Evolutionary conservation across 2,888 invertebrate species (phyloP), one percentile per base, ranked within the genome.

Genomic region (Hydrotaea cyrtoneurina): DNA sequence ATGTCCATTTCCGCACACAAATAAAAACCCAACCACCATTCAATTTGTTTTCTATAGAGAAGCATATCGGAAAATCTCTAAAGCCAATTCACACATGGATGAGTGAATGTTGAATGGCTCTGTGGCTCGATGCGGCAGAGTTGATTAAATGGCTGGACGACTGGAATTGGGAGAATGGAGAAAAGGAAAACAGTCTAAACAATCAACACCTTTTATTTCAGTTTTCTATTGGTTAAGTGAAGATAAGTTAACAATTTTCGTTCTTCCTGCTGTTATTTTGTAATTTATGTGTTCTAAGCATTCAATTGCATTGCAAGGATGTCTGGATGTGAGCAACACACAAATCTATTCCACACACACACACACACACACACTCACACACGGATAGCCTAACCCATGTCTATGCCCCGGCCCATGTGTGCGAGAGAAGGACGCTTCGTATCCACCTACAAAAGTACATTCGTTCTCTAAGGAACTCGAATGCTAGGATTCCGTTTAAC

Each of bases 221-320:
- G 39, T 55, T 64, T 80, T 46, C 46, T 69, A 80, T 79, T 80
- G 79, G 77, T 82, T 79, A 82, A 85, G 85, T 85, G 85, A 82
- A 85, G 85, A 85, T 85, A 85, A 85, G 77, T 85, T 85, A 85
- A 85, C 85, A 85, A 80, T 85, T 85, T 85, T 85, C 82, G 69
- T 82, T 82, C 69, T 85, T 85, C 85, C 85, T 85, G 82, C 82
- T 77, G 74, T 79, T 82, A 77, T 79, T 85, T 82, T 77, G 77
- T 82, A 85, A 85, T 85, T 85, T 85, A 85, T 85, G 79, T 82
- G 73, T 71, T 82, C 73, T 85, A 85, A 79, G 82, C 85, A 85
- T 85, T 85, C 85, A 82, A 82, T 82, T 73, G 82, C 82, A 74
- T 36, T 75, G 62, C 43, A 46, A 46, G 46, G 69, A 46, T 23